Percentiles rank a stretch among this genome's conserved stretches.
Evolutionary conservation across 1,140 invertebrate species (phyloP).

Genomic region (Liolophura sinensis): DNA sequence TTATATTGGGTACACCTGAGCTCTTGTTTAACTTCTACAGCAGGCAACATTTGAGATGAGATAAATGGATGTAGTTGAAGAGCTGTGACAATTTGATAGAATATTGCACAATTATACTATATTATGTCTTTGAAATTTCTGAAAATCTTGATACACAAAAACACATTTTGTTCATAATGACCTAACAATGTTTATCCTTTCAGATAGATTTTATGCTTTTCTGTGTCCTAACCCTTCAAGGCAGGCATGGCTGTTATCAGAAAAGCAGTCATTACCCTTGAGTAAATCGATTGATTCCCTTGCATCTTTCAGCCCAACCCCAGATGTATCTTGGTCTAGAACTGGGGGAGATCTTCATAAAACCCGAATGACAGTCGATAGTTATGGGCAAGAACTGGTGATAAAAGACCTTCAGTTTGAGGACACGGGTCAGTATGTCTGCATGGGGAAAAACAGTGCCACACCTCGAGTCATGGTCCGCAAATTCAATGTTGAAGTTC

Average conservation of each 20-base stretch:
- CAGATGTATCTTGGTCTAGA: conserved; percentile 43
- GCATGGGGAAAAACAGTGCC: conserved; percentile 44
- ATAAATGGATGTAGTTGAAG: not conserved
- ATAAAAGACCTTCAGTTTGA: conserved; percentile 36
- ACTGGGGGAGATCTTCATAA: conserved; percentile 20
- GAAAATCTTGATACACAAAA: no score
- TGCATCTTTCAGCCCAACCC: conserved; percentile 38
- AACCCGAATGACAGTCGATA: conserved; percentile 23
- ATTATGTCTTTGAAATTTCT: not conserved
- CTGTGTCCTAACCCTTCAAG: not conserved
- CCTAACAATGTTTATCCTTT: not conserved
- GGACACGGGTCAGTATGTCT: conserved; percentile 49
- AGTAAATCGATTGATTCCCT: not conserved
- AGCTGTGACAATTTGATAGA: not conserved
- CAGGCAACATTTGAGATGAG: no score
- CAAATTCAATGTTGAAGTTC: not conserved
- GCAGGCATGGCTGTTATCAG: not conserved
- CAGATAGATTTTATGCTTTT: not conserved
- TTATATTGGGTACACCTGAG: not conserved
- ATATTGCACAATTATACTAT: not conserved
- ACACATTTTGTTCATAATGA: not conserved
- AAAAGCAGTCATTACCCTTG: not conserved
- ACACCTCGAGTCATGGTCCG: conserved; percentile 21
- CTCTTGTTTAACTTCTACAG: no score
- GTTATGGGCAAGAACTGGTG: conserved; percentile 47